Base-by-base conservation (phyloP, 2,113 vertebrate species). In the Phaethon lepturus region DNA sequence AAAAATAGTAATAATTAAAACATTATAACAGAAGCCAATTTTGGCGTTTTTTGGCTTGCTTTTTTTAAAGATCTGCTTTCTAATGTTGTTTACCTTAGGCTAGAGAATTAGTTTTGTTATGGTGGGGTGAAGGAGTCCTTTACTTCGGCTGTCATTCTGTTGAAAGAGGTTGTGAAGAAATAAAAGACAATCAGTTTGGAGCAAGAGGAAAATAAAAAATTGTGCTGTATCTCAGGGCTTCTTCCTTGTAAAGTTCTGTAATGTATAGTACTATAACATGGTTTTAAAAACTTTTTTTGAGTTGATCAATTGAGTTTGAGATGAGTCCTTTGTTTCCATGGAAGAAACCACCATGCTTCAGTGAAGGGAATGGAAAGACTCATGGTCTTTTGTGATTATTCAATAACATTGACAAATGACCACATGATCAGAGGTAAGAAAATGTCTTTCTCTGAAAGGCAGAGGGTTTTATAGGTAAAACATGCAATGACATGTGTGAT, bases 1-100 rank as follows among this genome's bases (percentile, higher is more conserved):
- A 66, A 98, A 95, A 87, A 74, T 58, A 47, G 63, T 38, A 79
- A 38, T 89, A 90, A 94, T 94, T 94, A 91, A 94, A 95, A 59
- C 38, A 52, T 50, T n/a, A 5, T 35, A 73, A 38, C 13, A 78
- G 80, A 44, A 89, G 38, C 49, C 67, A 81, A 78, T 44, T 78
- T 94, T 68, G 86, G 88, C 94, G 69, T 64, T 69, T 88, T 64
- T 69, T 88, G 90, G 29, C 47, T 88, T 89, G 50, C 58, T 56
- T 82, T 75, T 86, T 91, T 69, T 28, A 72, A 76, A 58, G 7
- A 50, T 78, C 53, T 79, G 60, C 68, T 95, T 95, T 95, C 69
- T 89, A 66, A 38, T 15, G 7, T 56, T 44, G 59, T 89, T 82
- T 58, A 52, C 82, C 71, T 88, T 72, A 85, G 63, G 86, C 80